phyloP scores from a whole-genome alignment of 35 echinoderm and acorn worm species.

The Strongylocentrotus purpuratus region DNA sequence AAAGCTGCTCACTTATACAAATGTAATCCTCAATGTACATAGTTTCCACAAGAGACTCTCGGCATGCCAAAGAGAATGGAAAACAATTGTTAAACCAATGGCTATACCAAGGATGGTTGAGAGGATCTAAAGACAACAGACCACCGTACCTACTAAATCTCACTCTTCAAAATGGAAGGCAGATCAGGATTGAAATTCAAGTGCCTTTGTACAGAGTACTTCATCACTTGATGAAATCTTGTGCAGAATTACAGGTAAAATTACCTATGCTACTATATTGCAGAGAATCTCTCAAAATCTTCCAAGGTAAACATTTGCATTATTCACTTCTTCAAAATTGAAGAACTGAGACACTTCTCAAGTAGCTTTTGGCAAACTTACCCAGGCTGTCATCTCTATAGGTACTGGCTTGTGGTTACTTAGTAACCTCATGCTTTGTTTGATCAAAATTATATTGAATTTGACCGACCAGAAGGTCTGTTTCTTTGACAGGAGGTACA shows the following conservation, averaged over 20 bases:
- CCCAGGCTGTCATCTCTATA: background rate
- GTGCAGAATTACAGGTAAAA: background rate
- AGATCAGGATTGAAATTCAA: background rate
- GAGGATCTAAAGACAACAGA: background rate
- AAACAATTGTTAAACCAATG: background rate
- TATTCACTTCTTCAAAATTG: background rate
- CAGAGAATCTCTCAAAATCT: background rate
- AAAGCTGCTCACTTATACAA: conserved; percentile 30
- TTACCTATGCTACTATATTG: background rate
- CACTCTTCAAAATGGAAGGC: background rate
- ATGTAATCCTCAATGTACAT: conserved; percentile 26
- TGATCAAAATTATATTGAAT: background rate
- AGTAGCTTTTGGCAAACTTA: background rate
- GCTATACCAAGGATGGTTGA: background rate
- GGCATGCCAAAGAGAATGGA: background rate
- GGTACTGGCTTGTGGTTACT: background rate
- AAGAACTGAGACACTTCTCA: background rate
- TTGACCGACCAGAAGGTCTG: background rate
- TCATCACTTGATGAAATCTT: background rate
- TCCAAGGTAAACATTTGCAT: background rate
- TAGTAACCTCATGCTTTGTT: background rate
- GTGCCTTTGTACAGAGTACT: background rate
- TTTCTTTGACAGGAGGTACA: background rate
- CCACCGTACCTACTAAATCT: background rate
- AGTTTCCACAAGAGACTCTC: conserved; percentile 13